Percentiles rank a stretch among this genome's conserved stretches.
These are phyloP conservation scores for Microcebus jonahi DNA, from an alignment of 2,113 vertebrate species.

Conservation along the genomic window DNA sequence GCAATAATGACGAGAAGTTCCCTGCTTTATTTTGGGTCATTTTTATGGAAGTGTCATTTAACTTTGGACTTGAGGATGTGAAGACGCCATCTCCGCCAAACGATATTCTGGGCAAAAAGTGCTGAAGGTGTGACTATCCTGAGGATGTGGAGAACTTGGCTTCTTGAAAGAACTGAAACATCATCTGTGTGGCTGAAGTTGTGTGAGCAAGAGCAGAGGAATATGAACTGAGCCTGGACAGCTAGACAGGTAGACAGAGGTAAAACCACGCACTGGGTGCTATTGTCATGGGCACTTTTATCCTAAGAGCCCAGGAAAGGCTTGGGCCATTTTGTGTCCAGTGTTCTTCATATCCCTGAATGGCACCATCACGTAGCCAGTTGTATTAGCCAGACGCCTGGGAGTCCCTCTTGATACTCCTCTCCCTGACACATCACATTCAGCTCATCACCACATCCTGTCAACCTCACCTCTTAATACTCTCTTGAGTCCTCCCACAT, in stretches of 20 bases:
- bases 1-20: background rate
- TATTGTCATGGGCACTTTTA: background rate
- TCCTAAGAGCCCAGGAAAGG: background rate
- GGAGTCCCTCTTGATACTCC: background rate
- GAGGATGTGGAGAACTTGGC: background rate
- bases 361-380: background rate
- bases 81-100: background rate
- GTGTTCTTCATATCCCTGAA: background rate
- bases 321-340: background rate
- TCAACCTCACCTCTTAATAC: background rate
- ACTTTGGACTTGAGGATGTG: background rate
- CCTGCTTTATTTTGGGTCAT: background rate
- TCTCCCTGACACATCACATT: background rate
- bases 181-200: background rate
- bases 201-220: background rate
- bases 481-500: background rate
- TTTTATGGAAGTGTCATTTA: background rate
- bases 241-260: background rate
- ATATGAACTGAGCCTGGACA: background rate
- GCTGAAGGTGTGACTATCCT: background rate
- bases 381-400: background rate
- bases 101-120: background rate
- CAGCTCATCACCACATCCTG: background rate
- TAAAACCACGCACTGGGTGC: background rate
- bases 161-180: background rate